Evolutionary conservation across 2,113 vertebrate genomes (phyloP).

Genomic region (Lepisosteus oculatus): DNA sequence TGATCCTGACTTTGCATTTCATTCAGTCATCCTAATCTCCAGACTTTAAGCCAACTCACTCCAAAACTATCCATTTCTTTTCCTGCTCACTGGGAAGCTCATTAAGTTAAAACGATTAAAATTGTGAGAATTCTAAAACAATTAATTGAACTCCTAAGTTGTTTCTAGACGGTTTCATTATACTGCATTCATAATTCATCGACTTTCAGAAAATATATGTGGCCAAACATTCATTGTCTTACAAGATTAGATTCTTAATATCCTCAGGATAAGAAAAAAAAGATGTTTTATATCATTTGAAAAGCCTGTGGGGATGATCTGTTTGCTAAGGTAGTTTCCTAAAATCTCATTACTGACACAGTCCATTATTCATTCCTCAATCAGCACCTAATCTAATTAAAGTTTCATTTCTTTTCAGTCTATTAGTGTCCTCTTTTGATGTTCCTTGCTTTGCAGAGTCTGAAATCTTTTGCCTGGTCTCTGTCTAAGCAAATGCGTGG

Average conservation of each 20-base stretch:
- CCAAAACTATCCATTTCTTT: too few relatives aligned
- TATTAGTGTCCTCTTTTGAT: slow-evolving; percentile 1
- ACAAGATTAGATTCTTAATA: slow-evolving; percentile 13
- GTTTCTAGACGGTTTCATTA: slow-evolving; percentile 20
- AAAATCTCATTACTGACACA: slow-evolving; percentile 21
- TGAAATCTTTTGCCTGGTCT: neutral
- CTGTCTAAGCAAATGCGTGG: slow-evolving; percentile 1
- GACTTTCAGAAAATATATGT: slow-evolving; percentile 17
- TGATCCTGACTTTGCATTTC: too few relatives aligned
- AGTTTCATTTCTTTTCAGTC: slow-evolving; percentile 10
- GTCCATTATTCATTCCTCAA: slow-evolving; percentile 16
- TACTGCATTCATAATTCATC: slow-evolving; percentile 19
- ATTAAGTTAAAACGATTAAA: too few relatives aligned
- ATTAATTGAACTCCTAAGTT: slow-evolving; percentile 3
- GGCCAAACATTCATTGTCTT: slow-evolving; percentile 11
- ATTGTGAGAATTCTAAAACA: neutral
- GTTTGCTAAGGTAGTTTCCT: slow-evolving; percentile 7
- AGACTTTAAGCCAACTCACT: too few relatives aligned
- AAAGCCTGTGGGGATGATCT: slow-evolving; percentile 12
- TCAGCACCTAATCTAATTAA: neutral
- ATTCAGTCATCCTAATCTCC: too few relatives aligned
- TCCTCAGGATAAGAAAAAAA: slow-evolving; percentile 1
- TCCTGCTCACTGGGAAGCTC: too few relatives aligned
- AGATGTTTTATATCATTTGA: slow-evolving; percentile 2
- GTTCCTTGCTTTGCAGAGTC: neutral